A percentile compares a stretch with the other conserved stretches of the same genome.
phyloP scores from a whole-genome alignment of 1,140 invertebrate genomes.

The Ephestia elutella region DNA sequence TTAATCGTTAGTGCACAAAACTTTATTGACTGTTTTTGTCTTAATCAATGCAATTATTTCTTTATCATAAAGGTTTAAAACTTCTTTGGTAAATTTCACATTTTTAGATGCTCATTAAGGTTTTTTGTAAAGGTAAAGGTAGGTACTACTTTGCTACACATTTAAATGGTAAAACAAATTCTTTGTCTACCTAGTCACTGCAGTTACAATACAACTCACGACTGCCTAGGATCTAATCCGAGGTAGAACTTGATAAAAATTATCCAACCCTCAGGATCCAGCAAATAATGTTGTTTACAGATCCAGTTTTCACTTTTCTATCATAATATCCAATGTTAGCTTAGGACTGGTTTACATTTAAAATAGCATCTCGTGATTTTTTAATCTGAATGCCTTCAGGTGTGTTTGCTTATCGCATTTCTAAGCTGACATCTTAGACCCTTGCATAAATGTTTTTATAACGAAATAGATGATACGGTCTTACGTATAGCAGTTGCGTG shows the following conservation, averaged over 20 bases:
- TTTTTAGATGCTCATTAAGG: no score
- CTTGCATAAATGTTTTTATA: neutral
- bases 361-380: neutral
- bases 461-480: neutral
- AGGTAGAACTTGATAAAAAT: neutral
- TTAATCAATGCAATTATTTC: no score
- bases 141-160: no score
- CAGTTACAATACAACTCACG: no score
- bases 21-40: no score
- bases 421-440: neutral
- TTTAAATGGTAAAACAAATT: no score
- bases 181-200: neutral
- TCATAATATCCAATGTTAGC: neutral
- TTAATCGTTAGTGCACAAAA: no score
- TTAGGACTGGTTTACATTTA: slow-evolving; percentile 1
- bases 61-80: no score
- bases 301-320: neutral
- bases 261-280: neutral
- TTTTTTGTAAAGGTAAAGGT: no score
- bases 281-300: neutral
- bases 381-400: neutral
- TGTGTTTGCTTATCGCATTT: neutral
- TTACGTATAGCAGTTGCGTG: slow-evolving; percentile 4
- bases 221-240: neutral
- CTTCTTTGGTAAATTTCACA: no score